Evolutionary conservation across 2,113 vertebrate genomes (phyloP), one percentile per base, ranked within the genome.

Genomic region (Rhinogobius similis): DNA sequence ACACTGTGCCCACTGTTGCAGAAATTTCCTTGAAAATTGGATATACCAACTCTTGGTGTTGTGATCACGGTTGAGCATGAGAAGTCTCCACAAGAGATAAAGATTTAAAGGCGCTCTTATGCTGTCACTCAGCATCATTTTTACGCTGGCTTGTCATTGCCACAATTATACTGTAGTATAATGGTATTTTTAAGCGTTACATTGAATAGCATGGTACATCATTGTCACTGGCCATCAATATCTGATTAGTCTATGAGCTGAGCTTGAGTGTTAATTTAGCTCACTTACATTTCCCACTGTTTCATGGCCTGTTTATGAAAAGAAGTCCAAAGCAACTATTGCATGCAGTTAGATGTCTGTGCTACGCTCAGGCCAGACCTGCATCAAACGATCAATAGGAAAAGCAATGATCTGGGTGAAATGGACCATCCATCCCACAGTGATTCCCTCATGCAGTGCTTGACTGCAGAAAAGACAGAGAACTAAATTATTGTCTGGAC

Each of bases 331-430:
- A 71, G 70, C 72, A 65, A n/a, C 41, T 52, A 75, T 53, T 75
- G 72, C 81, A 74, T 73, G 75, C 72, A 10, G 6, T 27, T 67
- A 81, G 74, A 59, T 38, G 23, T 76, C 59, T 79, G 65, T 36
- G 41, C 65, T 81, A 70, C 86, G 81, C 66, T 79, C 63, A 7
- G 79, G 70, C 72, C 72, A 39, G 71, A 88, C 75, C 81, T 79
- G 77, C 77, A 63, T 62, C 0, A 46, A 63, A 13, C 68, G 46
- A 90, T 90, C 90, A 79, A 89, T 90, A 83, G 73, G 75, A 78
- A 81, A 85, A 81, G 82, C 70, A 85, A 89, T 85, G 78, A 87
- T 89, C 79, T 78, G 32, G 41, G 79, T 76, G 78, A 87, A 89
- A 89, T 68, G 70, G 80, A 73, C 73, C 65, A 78, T 89, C 85